phyloP scores from a whole-genome alignment of 2,113 vertebrate species.

The Chunga burmeisteri region DNA sequence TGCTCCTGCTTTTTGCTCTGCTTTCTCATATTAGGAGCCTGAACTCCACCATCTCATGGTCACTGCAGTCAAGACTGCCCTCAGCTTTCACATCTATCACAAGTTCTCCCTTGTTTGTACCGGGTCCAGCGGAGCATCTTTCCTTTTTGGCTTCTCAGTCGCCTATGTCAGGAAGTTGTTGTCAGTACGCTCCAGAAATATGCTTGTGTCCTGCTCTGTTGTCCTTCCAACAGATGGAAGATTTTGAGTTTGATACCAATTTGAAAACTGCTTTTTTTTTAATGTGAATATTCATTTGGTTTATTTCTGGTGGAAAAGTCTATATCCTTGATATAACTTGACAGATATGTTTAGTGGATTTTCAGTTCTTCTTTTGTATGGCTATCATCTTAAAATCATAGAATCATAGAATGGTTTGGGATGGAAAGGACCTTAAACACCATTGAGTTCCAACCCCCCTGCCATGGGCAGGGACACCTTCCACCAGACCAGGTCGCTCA shows the following conservation, averaged over 20 bases:
- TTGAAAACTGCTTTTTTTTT: background rate
- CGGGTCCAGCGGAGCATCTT: background rate
- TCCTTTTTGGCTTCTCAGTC: background rate
- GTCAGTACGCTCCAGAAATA: background rate
- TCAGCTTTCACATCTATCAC: background rate
- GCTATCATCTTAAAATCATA: background rate
- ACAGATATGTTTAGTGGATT: background rate
- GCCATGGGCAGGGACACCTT: too few species aligned
- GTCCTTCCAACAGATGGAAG: background rate
- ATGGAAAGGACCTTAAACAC: too few species aligned
- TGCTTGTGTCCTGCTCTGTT: background rate
- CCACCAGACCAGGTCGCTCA: too few species aligned
- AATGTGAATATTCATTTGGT: background rate
- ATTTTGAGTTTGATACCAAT: background rate
- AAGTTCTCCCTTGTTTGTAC: background rate
- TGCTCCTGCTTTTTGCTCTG: background rate
- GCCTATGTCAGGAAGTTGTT: background rate
- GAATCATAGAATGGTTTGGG: too few species aligned
- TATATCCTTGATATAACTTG: background rate
- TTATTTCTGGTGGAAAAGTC: background rate
- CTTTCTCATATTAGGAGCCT: background rate
- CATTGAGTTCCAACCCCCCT: too few species aligned
- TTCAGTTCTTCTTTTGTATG: background rate
- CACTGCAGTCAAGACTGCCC: background rate
- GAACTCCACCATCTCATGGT: background rate